Conservation (phyloP, 2,797 vertebrate species). For the Tenualosa ilisha region DNA sequence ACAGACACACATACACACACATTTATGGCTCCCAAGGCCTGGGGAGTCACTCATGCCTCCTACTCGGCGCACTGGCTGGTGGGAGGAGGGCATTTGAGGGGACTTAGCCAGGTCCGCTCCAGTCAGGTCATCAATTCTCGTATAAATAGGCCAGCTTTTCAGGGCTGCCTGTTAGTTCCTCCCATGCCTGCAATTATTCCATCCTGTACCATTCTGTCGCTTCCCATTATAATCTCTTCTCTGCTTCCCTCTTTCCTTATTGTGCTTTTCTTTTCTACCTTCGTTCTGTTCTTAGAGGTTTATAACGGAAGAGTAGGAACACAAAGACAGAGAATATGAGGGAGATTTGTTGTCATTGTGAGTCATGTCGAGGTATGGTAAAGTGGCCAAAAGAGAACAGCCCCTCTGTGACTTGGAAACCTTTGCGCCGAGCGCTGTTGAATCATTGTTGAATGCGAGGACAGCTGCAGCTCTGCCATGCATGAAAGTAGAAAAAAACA, state of each 20-base stretch:
- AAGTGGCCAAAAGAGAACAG: not conserved
- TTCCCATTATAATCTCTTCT: constrained; percentile 18
- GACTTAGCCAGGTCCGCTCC: constrained; percentile 52
- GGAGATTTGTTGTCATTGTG: not conserved
- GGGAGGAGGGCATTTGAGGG: not conserved
- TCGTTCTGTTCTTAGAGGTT: not conserved
- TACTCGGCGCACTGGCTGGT: constrained; percentile 6
- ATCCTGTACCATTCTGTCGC: not conserved
- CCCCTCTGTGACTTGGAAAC: not conserved
- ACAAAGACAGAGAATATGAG: not conserved
- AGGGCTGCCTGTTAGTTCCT: constrained; percentile 60
- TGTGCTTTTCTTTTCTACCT: not conserved
- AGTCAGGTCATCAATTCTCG: constrained; percentile 74
- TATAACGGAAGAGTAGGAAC: not conserved
- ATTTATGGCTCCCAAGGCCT: constrained; percentile 48
- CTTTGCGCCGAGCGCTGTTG: not conserved
- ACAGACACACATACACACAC: not conserved
- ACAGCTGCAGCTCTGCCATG: not conserved
- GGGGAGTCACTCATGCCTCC: constrained; percentile 34
- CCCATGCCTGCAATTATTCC: constrained; percentile 53
- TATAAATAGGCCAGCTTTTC: constrained; percentile 72
- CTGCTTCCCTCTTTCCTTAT: constrained; percentile 5
- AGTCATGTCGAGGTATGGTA: not conserved
- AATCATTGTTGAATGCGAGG: not conserved
- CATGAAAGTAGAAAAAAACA: not conserved